Evolutionary conservation across 2,888 invertebrate species (phyloP), one percentile per base, ranked within the genome.

Genomic region (Piscicola geometra): DNA sequence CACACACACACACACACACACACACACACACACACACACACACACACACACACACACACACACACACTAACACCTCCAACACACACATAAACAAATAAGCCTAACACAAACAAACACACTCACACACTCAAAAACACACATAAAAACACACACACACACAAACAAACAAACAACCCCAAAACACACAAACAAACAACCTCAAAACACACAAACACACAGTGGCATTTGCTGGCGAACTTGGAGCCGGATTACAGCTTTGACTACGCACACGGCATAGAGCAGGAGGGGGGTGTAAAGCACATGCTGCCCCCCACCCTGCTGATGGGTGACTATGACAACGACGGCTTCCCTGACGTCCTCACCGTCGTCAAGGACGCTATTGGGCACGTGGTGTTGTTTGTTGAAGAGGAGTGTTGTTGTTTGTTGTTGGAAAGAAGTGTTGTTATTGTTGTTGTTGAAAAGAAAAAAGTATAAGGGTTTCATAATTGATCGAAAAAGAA

Each of bases 241-340:
- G 28, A 60, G 21, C 21, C 41, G 12, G 56, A 70, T 9, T 30
- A 32, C 60, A 28, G 21, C 25, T 72, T 36, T n/a, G 74, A 36
- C 21, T 68, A 30, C 64, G 25, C 15, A 28, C 47, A 71, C 30
- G 12, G 21, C 5, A 30, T 50, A n/a, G 3, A 21, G 21, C 3
- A 56, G 30, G n/a, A 21, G 12, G n/a, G 18, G 28, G 32, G 15
- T 21, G 9, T 30, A 25, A 78, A 68, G 68, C 80, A 12, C 28
- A 76, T n/a, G 32, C 21, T 82, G n/a, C 83, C 82, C 0, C 79
- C 84, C 1, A 92, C 93, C 0, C 88, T 94, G 80, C 88, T 93
- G 50, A 91, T 91, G 80, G 96, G 95, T 1, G 97, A 97, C 85
- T 94, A 92, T 82, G 94, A 97, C 83, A 91, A 96, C 90, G 96